Base-by-base conservation (phyloP, 2,888 invertebrate species). In the Choristoneura rosaceana region DNA sequence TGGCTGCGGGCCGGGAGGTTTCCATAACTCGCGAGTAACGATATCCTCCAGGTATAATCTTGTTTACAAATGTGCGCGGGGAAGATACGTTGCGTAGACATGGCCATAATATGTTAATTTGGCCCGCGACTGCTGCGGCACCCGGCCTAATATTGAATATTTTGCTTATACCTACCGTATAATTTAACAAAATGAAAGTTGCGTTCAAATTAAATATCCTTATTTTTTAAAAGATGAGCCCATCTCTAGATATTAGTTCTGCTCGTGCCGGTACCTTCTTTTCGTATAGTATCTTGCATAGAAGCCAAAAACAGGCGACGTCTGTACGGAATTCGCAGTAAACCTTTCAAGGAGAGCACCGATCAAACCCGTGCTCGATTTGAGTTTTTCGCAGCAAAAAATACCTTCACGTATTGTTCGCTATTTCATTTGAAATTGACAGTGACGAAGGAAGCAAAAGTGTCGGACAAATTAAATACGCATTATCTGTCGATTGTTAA, bases 101-200 rank as follows among this genome's bases (percentile, higher is more conserved):
- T 77, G 78, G 79, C 84, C 80, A 82, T 87, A 87, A 88, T 89
- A 89, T 89, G 88, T 84, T 89, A 89, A 89, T 89, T 88, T 82
- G 76, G 78, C 76, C 82, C 81, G 79, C 84, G 77, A 84, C 84
- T 83, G 85, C 82, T 79, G 82, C 80, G 79, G 80, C 78, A 81
- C 77, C 81, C 84, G 80, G 77, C 84, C 85, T 79, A 81, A 86
- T 88, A 89, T 89, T 88, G 87, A 87, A 89, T 88, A 88, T 88
- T 87, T 88, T 87, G 81, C 82, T 83, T 84, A 80, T 81, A 73
- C 64, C 64, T 75, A 85, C 84, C 82, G 87, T 86, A 87, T 87
- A 88, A 87, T 88, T 86, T 84, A 80, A 81, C 77, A 79, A 84
- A 86, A 86, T 85, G 82, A 84, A 87, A 84, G 79, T 82, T 80